Evolutionary conservation across 1,140 invertebrate species (phyloP).

Genomic region (Uloborus diversus): DNA sequence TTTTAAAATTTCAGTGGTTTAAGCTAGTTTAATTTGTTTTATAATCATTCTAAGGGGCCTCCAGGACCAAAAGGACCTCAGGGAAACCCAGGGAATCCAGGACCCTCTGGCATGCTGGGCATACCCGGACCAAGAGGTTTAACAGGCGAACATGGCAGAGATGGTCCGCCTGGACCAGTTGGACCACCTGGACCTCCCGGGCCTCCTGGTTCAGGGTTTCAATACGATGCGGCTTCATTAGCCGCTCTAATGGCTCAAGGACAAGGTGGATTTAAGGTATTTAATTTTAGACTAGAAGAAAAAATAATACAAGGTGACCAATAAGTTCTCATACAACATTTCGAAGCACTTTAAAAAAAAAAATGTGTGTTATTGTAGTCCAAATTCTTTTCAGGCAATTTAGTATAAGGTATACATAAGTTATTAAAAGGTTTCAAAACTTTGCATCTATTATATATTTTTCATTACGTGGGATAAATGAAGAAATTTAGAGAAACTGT

Average conservation of each 20-base stretch:
- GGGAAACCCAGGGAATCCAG: slow-evolving; percentile 67
- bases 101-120: slow-evolving; percentile 63
- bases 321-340: no score
- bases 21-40: not conserved
- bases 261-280: no score
- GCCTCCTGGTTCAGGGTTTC: slow-evolving; percentile 73
- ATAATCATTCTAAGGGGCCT: slow-evolving; percentile 16
- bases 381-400: no score
- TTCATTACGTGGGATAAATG: no score
- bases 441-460: no score
- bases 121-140: slow-evolving; percentile 60
- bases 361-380: no score
- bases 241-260: slow-evolving; percentile 75
- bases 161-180: slow-evolving; percentile 70
- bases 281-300: no score
- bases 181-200: slow-evolving; percentile 75
- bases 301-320: no score
- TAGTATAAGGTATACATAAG: no score
- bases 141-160: slow-evolving; percentile 59
- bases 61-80: slow-evolving; percentile 63
- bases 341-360: no score
- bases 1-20: not conserved
- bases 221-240: slow-evolving; percentile 77
- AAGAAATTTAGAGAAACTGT: no score
- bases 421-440: no score